Evolutionary conservation across 1,140 invertebrate genomes (phyloP).

Genomic region (Colletes gigas): DNA sequence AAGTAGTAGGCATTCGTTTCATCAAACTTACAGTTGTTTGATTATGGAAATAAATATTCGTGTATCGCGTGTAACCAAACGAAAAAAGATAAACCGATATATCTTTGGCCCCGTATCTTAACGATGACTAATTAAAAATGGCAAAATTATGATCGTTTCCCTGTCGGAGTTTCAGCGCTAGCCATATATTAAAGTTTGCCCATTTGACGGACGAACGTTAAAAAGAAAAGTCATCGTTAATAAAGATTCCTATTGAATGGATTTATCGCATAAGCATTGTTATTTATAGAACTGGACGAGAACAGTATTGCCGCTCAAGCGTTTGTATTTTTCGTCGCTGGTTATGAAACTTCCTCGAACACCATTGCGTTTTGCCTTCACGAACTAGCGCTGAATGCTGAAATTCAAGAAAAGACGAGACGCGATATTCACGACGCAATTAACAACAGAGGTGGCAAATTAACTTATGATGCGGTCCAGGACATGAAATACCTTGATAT

Average conservation of each 20-base stretch:
- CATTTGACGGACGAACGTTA: background rate
- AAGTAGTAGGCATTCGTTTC: no score
- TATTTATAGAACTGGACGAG: slow-evolving; percentile 80
- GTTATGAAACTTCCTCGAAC: slow-evolving; percentile 89
- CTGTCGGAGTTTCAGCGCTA: no score
- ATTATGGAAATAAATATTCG: no score
- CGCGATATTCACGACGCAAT: slow-evolving; percentile 84
- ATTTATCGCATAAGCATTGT: slow-evolving; percentile 10
- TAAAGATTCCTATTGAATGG: background rate
- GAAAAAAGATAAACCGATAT: no score
- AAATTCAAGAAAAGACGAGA: slow-evolving; percentile 85
- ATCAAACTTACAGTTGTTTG: no score
- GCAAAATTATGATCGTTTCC: no score
- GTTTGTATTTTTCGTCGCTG: slow-evolving; percentile 87
- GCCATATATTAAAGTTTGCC: no score
- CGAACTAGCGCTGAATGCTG: slow-evolving; percentile 85
- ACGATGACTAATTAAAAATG: no score
- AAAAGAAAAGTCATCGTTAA: background rate
- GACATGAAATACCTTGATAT: slow-evolving; percentile 84
- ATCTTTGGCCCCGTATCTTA: no score
- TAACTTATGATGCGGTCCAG: slow-evolving; percentile 84
- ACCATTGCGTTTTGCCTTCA: slow-evolving; percentile 85
- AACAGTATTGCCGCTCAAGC: slow-evolving; percentile 85
- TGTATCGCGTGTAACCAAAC: no score
- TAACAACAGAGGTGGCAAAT: slow-evolving; percentile 75